These are phyloP conservation scores for Drosophila repleta DNA, from an alignment of 1,140 invertebrate species.

Conservation along the genomic window DNA sequence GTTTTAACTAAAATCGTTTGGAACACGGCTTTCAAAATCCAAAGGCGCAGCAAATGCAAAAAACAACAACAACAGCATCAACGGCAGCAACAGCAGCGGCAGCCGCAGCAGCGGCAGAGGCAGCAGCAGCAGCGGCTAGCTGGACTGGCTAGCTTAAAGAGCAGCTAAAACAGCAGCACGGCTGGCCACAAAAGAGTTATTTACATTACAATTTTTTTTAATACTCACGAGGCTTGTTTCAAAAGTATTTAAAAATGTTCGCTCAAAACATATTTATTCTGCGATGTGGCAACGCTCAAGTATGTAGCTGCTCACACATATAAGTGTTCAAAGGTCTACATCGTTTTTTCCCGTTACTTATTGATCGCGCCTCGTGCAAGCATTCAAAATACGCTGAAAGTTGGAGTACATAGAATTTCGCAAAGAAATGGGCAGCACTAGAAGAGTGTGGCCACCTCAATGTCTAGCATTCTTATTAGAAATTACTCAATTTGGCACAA, in stretches of 20 bases:
- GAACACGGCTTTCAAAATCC: conserved; percentile 77
- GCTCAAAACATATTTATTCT: conserved; percentile 5
- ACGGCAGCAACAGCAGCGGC: no score
- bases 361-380: conserved; percentile 27
- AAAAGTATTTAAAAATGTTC: conserved; percentile 29
- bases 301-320: background rate
- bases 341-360: conserved; percentile 12
- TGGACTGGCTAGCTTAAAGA: conserved; percentile 19
- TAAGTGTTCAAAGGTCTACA: conserved; percentile 1
- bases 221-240: conserved; percentile 34
- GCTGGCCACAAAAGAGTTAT: conserved; percentile 49
- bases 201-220: conserved; percentile 42
- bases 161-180: conserved; percentile 31
- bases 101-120: conserved; percentile 10
- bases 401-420: conserved; percentile 3
- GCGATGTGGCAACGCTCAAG: conserved; percentile 9
- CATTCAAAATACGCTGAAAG: conserved; percentile 17
- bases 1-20: conserved; percentile 79
- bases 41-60: conserved; percentile 70
- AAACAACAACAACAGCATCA: background rate
- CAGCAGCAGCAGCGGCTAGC: conserved; percentile 29
- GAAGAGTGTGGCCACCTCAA: background rate
- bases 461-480: no score
- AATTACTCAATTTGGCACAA: background rate
- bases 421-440: background rate